Evolutionary conservation across 2,888 invertebrate species (phyloP).

Genomic region (Pollenia amentaria): DNA sequence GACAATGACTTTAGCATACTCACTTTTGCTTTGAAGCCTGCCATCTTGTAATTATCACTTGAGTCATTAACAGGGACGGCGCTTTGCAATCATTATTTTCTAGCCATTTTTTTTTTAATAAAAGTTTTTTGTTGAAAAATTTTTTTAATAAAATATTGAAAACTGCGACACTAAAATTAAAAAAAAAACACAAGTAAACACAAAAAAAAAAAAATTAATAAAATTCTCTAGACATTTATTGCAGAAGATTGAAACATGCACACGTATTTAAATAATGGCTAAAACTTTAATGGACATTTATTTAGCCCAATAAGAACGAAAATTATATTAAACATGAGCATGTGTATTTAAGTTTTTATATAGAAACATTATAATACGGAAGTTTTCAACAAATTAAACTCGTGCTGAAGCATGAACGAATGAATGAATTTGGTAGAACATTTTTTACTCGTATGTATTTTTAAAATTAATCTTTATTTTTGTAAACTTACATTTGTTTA

Average conservation of each 20-base stretch:
- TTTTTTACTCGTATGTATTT: background rate
- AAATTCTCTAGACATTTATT: background rate
- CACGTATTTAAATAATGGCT: constrained; percentile 22
- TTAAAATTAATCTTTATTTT: background rate
- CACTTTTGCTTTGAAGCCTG: too few species aligned
- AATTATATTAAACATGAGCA: background rate
- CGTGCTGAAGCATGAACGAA: constrained; percentile 3
- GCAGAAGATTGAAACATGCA: background rate
- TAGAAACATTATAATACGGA: constrained; percentile 46
- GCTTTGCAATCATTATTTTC: too few species aligned
- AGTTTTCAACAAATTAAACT: constrained; percentile 37
- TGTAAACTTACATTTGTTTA: background rate
- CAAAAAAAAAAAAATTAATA: too few species aligned
- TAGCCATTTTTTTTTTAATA: too few species aligned
- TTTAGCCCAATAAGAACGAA: background rate
- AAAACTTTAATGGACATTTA: constrained; percentile 11
- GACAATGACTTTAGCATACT: too few species aligned
- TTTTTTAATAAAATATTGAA: too few species aligned
- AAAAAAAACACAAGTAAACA: too few species aligned
- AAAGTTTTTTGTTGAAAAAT: too few species aligned
- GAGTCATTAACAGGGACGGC: too few species aligned
- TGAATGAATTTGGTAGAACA: background rate
- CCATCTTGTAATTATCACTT: too few species aligned
- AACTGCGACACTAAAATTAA: too few species aligned
- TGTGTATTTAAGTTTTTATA: constrained; percentile 2